Evolutionary conservation across 2,888 invertebrate genomes (phyloP).

Genomic region (Eulithis prunata): DNA sequence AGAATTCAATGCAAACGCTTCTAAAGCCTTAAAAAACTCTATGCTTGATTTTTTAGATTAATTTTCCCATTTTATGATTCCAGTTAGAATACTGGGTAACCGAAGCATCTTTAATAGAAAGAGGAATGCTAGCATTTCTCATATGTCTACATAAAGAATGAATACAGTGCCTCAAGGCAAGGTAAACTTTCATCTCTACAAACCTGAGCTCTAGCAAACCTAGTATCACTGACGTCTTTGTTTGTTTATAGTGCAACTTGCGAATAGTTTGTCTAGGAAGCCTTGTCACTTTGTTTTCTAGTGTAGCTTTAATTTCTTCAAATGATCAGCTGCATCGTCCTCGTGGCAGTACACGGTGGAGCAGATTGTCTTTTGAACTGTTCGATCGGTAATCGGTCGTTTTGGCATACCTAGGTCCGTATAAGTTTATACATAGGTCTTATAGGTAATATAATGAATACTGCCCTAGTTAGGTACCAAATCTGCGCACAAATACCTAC

Average conservation of each 20-base stretch:
- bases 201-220: constrained; percentile 17
- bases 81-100: too few species aligned
- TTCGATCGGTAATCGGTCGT: too few species aligned
- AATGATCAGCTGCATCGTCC: not conserved
- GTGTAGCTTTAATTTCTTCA: not conserved
- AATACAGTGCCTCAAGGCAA: constrained; percentile 23
- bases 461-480: too few species aligned
- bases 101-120: constrained; percentile 16
- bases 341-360: too few species aligned
- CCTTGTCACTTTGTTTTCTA: not conserved
- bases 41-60: too few species aligned
- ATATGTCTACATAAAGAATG: constrained; percentile 13
- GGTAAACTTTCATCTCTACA: constrained; percentile 18
- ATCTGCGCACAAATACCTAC: too few species aligned
- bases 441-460: too few species aligned
- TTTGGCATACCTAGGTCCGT: too few species aligned
- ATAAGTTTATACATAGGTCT: not conserved
- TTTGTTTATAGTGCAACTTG: constrained; percentile 5
- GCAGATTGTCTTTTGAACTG: too few species aligned
- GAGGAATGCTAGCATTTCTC: constrained; percentile 22
- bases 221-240: constrained; percentile 12
- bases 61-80: too few species aligned
- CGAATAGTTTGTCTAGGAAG: constrained; percentile 7
- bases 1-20: too few species aligned
- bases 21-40: too few species aligned